Evolutionary conservation across 2,113 vertebrate genomes (phyloP).

Genomic region (Mesembrinibis cayennensis): DNA sequence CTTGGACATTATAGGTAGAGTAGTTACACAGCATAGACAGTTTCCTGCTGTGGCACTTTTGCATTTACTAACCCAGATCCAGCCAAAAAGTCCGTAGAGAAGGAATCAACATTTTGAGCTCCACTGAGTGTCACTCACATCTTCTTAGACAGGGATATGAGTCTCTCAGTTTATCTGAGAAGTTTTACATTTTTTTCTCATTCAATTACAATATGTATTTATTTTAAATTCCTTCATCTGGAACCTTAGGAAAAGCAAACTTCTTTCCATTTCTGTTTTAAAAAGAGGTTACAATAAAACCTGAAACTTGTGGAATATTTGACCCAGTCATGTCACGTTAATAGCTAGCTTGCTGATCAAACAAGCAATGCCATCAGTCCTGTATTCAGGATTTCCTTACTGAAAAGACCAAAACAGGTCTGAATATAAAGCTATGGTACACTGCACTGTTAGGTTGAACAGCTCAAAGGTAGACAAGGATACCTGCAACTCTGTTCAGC

Average conservation of each 20-base stretch:
- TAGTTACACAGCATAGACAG: neutral
- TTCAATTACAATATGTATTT: neutral
- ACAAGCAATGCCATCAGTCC: neutral
- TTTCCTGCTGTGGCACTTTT: neutral
- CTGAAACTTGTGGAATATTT: neutral
- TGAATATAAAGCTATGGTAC: conserved; percentile 31
- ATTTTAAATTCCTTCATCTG: neutral
- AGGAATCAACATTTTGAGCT: neutral
- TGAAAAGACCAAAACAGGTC: conserved; percentile 17
- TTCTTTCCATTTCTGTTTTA: neutral
- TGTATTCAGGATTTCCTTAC: neutral
- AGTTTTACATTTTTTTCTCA: neutral
- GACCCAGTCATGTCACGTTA: neutral
- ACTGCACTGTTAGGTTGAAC: conserved; percentile 14
- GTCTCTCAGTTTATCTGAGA: neutral
- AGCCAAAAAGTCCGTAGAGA: neutral
- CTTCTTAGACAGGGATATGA: neutral
- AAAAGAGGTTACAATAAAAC: neutral
- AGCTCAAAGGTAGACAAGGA: conserved; percentile 29
- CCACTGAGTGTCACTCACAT: neutral
- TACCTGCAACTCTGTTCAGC: conserved; percentile 46
- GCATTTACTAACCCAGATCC: neutral
- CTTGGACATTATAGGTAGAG: neutral
- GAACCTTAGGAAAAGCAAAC: neutral
- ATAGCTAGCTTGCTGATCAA: conserved; percentile 13